Base-by-base conservation (phyloP, 2,797 vertebrate species). In the Ptychadena robeensis region DNA sequence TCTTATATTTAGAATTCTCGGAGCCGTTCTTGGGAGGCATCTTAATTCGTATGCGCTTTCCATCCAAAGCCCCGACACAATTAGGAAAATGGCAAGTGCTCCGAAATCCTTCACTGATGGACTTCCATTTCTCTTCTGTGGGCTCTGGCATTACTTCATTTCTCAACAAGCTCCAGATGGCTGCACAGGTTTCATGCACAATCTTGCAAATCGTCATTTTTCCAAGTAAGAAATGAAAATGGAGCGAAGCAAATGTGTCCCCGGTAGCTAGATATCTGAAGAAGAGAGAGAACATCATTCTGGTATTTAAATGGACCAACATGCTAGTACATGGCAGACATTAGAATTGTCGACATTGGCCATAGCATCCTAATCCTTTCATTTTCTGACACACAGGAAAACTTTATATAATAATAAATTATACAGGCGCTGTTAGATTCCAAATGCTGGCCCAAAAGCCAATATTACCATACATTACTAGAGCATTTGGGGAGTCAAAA, bases 141-240 rank as follows among this genome's bases (percentile, higher is more conserved):
- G 25, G 61, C 11, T 30, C 25, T 11, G 11, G 61, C 28, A 28
- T 63, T 1, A 63, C 59, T 53, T 53, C 15, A 53, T 53, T 27
- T 63, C 4, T 27, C 15, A 64, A 30, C 27, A 28, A 28, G 27
- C 61, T 64, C 61, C 61, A 64, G 61, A 64, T 64, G 28, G 61
- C 61, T 64, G 27, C 27, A 30, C 61, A 64, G 5, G 61, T 28
- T 30, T 64, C 61, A 28, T 64, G 27, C 14, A 64, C 27, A 64
- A 64, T 64, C 61, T 64, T 30, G 30, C 61, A 28, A 64, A 64
- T 64, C 31, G 61, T 30, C 61, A 64, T 64, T 30, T 64, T 64
- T 31, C 61, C 61, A 64, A 64, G 61, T 1, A 28, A 28, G 14
- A 64, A 64, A 30, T 64, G 61, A 64, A 30, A 64, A 64, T 64